These are phyloP conservation scores for Cistogaster globosa DNA, from an alignment of 2,888 invertebrate genomes.

Conservation along the genomic window DNA sequence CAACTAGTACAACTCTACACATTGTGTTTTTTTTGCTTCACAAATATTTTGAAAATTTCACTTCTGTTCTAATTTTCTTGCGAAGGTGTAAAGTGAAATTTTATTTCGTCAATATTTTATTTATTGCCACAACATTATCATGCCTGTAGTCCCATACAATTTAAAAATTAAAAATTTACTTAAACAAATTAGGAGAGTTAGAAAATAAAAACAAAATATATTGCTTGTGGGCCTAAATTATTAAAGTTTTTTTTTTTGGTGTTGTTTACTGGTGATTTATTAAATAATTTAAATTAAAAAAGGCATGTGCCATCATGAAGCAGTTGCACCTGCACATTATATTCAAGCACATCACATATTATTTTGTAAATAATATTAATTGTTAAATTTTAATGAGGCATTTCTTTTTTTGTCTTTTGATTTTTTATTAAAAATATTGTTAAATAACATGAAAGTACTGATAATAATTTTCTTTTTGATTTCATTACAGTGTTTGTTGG, in stretches of 20 bases:
- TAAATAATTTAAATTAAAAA: slow-evolving; percentile 7
- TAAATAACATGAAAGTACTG: slow-evolving; percentile 59
- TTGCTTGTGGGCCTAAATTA: background rate
- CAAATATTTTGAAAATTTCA: slow-evolving; percentile 76
- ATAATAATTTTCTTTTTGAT: slow-evolving; percentile 20
- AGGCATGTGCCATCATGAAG: slow-evolving; percentile 33
- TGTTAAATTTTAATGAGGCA: slow-evolving; percentile 76
- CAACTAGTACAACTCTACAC: background rate
- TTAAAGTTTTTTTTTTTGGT: slow-evolving; percentile 8
- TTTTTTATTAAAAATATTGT: slow-evolving; percentile 41
- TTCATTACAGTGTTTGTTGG: slow-evolving; percentile 19
- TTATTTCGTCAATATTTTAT: slow-evolving; percentile 39
- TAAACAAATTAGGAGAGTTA: background rate
- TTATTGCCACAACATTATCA: slow-evolving; percentile 3
- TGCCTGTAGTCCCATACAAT: background rate
- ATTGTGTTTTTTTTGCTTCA: background rate
- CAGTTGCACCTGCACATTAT: slow-evolving; percentile 70
- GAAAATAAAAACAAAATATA: background rate
- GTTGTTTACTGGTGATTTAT: background rate
- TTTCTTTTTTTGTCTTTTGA: slow-evolving; percentile 30
- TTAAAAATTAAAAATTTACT: background rate
- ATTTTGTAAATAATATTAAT: slow-evolving; percentile 71
- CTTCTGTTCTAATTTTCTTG: slow-evolving; percentile 80
- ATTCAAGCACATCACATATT: slow-evolving; percentile 78
- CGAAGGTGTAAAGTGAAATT: slow-evolving; percentile 73